A percentile compares a stretch with the other conserved stretches of the same genome.
These are phyloP conservation scores for Numida meleagris DNA, from an alignment of 2,113 vertebrate genomes.

Conservation along the genomic window DNA sequence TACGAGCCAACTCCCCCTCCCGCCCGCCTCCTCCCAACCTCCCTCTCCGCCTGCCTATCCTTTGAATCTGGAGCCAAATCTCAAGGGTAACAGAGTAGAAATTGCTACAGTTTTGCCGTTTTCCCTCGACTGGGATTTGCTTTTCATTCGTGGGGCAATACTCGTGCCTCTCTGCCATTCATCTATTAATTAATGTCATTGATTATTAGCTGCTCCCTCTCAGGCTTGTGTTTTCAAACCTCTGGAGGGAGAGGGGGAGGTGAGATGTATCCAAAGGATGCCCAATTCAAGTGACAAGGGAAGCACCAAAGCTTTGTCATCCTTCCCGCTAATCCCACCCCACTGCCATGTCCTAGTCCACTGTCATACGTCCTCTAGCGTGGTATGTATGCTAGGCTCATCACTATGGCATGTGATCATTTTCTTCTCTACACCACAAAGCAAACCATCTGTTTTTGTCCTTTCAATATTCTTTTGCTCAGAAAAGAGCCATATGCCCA, in stretches of 20 bases:
- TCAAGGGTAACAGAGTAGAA: slow-evolving; percentile 56
- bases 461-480: not conserved
- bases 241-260: not conserved
- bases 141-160: slow-evolving; percentile 45
- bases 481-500: not conserved
- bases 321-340: not conserved
- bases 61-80: slow-evolving; percentile 77
- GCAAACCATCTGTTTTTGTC: not conserved
- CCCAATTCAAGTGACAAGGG: not conserved
- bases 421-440: not conserved
- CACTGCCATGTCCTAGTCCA: not conserved
- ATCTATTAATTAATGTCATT: slow-evolving; percentile 55
- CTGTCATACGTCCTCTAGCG: fast-evolving
- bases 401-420: not conserved
- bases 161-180: not conserved
- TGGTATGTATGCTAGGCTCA: not conserved
- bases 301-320: not conserved
- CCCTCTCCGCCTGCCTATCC: slow-evolving; percentile 60
- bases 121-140: slow-evolving; percentile 54
- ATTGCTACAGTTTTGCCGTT: slow-evolving; percentile 20
- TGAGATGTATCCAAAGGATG: not conserved
- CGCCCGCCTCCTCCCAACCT: slow-evolving; percentile 32
- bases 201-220: slow-evolving; percentile 25
- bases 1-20: slow-evolving; percentile 55
- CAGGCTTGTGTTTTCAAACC: not conserved